Percentiles rank a stretch among this genome's conserved stretches.
phyloP scores from a whole-genome alignment of 2,113 vertebrate genomes.

The Pogona vitticeps region DNA sequence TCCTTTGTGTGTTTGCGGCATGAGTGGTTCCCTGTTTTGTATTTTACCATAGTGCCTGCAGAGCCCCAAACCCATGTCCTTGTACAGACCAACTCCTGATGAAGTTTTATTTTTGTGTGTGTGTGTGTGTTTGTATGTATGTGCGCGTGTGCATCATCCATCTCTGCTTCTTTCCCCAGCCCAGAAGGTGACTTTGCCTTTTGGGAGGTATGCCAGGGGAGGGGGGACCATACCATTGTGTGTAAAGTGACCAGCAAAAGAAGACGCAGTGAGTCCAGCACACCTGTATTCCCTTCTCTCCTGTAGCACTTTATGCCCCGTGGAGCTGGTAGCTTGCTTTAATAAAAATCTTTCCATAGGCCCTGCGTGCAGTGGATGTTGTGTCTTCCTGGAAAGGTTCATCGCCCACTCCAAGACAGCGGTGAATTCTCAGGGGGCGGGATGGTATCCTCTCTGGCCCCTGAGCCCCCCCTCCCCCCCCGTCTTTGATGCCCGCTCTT shows the following conservation, averaged over 20 bases:
- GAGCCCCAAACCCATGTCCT: background rate
- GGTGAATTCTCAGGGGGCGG: no score
- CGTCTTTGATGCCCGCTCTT: no score
- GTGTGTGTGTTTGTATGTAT: no score
- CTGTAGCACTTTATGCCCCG: background rate
- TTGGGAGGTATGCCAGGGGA: background rate
- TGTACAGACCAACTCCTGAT: slow-evolving; percentile 7
- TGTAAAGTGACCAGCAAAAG: background rate
- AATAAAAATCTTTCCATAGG: background rate
- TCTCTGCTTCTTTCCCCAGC: background rate
- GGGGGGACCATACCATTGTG: background rate
- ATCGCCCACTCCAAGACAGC: no score
- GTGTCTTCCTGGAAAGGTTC: background rate
- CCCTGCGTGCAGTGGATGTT: background rate
- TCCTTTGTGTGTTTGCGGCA: no score
- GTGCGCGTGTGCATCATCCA: background rate
- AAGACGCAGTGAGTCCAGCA: background rate
- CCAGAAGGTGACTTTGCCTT: background rate
- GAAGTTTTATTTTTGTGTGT: background rate
- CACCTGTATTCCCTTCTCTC: background rate
- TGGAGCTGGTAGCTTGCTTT: background rate
- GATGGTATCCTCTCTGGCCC: no score
- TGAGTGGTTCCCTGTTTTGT: background rate
- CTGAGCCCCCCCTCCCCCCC: no score
- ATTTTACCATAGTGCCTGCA: background rate